A percentile compares a stretch with the other conserved stretches of the same genome.
Evolutionary conservation across 2,888 invertebrate species (phyloP).

Genomic region (Macropis europaea): DNA sequence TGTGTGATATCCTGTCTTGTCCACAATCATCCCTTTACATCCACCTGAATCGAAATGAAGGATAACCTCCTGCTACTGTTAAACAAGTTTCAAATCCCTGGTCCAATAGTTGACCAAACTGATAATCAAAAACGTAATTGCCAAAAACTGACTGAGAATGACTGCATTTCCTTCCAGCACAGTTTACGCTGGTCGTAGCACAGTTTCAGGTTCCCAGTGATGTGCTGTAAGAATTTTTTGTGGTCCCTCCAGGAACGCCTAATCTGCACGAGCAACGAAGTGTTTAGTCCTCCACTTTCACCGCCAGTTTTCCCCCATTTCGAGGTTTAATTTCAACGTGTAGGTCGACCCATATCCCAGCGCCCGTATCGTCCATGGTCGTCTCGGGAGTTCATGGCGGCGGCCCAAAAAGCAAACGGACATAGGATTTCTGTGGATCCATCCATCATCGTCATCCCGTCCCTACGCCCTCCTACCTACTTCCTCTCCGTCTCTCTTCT

Average conservation of each 20-base stretch:
- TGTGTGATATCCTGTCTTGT: conserved; percentile 27
- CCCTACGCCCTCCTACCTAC: conserved; percentile 68
- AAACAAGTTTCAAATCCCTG: no score
- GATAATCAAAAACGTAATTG: no score
- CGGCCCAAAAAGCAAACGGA: conserved; percentile 76
- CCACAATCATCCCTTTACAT: conserved; percentile 33
- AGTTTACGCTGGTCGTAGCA: background rate
- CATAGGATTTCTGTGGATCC: conserved; percentile 76
- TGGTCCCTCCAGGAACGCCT: background rate
- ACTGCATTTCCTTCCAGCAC: background rate
- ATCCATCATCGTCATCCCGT: conserved; percentile 79
- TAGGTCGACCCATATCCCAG: conserved; percentile 26
- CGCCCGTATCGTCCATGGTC: conserved; percentile 55
- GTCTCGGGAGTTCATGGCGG: conserved; percentile 70
- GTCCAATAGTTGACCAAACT: no score
- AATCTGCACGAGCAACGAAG: background rate
- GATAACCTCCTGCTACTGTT: background rate
- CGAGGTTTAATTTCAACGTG: conserved; percentile 21
- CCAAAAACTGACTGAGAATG: background rate
- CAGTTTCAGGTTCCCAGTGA: background rate
- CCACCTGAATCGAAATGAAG: conserved; percentile 1
- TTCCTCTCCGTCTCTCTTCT: conserved; percentile 52
- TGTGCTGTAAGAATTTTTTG: background rate
- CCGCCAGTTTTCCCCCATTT: conserved; percentile 24
- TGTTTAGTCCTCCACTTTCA: background rate